phyloP scores from a whole-genome alignment of 2,113 vertebrate species.

The Muntiacus reevesi region DNA sequence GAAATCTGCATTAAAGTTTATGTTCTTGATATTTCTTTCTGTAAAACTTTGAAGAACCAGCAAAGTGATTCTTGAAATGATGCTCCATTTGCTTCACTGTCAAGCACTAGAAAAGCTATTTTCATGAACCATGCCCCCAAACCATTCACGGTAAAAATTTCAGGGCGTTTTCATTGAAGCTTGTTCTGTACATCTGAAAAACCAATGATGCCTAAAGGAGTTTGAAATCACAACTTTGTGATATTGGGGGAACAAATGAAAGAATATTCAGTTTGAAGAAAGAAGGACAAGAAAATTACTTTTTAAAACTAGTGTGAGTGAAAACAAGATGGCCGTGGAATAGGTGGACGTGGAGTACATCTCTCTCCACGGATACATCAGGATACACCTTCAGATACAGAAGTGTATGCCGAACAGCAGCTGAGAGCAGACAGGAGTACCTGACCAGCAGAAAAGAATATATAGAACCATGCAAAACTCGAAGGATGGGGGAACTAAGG shows the following conservation, averaged over 20 bases:
- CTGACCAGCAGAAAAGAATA: background rate
- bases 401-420: background rate
- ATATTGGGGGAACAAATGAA: background rate
- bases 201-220: slow-evolving; percentile 27
- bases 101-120: slow-evolving; percentile 37
- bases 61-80: background rate
- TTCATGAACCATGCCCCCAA: slow-evolving; percentile 40
- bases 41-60: background rate
- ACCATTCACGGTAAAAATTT: slow-evolving; percentile 17
- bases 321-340: background rate
- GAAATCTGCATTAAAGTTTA: slow-evolving; percentile 1
- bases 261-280: background rate
- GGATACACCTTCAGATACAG: background rate
- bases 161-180: slow-evolving; percentile 47
- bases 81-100: slow-evolving; percentile 42
- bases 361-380: background rate
- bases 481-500: background rate
- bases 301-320: background rate
- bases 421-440: background rate
- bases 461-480: background rate
- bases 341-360: background rate
- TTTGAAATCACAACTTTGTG: slow-evolving; percentile 49
- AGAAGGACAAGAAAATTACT: background rate
- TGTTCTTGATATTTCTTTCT: background rate
- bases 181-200: slow-evolving; percentile 49